Evolutionary conservation across 2,888 invertebrate species (phyloP), one percentile per base, ranked within the genome.

Genomic region (Dendrolimus pini): DNA sequence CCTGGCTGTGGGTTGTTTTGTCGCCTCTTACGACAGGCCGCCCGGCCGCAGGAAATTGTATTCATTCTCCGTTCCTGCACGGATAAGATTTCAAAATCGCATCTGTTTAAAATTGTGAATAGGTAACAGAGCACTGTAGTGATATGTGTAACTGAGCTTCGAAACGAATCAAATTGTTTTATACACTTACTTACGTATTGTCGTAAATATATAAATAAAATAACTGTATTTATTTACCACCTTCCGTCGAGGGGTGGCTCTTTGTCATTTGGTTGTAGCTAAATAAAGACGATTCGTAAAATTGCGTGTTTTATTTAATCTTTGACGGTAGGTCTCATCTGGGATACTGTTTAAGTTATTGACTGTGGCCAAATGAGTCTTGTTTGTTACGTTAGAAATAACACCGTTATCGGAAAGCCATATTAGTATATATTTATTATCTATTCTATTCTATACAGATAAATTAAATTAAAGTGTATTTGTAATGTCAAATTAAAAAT

Each of bases 101-200:
- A 41, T n/a, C n/a, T 54, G 30, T 41, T 54, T 54, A 75, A 72
- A 64, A 61, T 59, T 88, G 88, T 89, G 86, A 85, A 85, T 85
- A 87, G 47, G 47, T 47, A 47, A 47, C 78, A 85, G 82, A 74
- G 88, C 89, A 89, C 89, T 68, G 89, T 89, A 89, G 89, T 89
- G 83, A 83, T 89, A 89, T 82, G 88, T 87, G 85, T 88, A 89
- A 87, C 88, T 77, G 89, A 89, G 89, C 89, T 89, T 89, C 81
- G 80, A 84, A 82, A 79, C 70, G 47, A 10, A 71, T 77, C 79
- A 74, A 70, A 82, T 89, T 89, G 88, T 89, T 89, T 89, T 89
- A 83, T 89, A 89, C 88, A 89, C 89, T 78, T 77, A 89, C 89
- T 78, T 77, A 77, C 77, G 75, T 66, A 57, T 67, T 67, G 61